Conservation (phyloP, 2,797 vertebrate genomes). For the Lithobates sylvaticus region DNA sequence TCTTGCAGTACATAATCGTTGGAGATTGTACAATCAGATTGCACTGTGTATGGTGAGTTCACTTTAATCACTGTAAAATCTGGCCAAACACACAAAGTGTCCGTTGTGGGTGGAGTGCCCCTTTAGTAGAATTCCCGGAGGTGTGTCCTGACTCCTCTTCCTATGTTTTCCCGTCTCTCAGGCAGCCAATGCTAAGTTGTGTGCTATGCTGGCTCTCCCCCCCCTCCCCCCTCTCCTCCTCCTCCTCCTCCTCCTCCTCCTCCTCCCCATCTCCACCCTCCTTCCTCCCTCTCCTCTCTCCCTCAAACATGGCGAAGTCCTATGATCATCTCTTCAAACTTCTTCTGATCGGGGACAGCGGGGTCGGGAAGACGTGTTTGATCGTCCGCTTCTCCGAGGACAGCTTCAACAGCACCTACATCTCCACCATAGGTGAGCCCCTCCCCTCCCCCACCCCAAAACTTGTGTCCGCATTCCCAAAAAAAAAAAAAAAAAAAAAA, state of each 20-base stretch:
- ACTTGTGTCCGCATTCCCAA: no score
- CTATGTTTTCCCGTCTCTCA: neutral
- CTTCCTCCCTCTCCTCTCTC: slow-evolving; percentile 58
- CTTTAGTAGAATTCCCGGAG: no score
- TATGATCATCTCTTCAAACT: slow-evolving; percentile 96
- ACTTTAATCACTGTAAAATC: no score
- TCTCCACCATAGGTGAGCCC: slow-evolving; percentile 92
- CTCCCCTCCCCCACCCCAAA: neutral
- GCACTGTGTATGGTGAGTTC: no score
- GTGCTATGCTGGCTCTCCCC: slow-evolving; percentile 21
- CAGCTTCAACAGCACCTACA: slow-evolving; percentile 94
- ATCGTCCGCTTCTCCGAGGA: slow-evolving; percentile 94
- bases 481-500: no score
- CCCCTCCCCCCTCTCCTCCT: slow-evolving; percentile 54
- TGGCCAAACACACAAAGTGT: no score
- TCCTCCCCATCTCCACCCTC: slow-evolving; percentile 37
- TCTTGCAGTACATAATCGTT: no score
- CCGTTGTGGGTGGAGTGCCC: no score
- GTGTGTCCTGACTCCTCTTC: neutral
- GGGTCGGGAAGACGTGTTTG: slow-evolving; percentile 94
- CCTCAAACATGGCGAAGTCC: slow-evolving; percentile 88
- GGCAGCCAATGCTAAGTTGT: slow-evolving; percentile 24
- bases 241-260: slow-evolving; percentile 61
- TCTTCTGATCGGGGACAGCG: slow-evolving; percentile 95
- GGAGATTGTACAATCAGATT: no score